Base-by-base conservation (phyloP, 2,113 vertebrate genomes). In the Corvus cornix region DNA sequence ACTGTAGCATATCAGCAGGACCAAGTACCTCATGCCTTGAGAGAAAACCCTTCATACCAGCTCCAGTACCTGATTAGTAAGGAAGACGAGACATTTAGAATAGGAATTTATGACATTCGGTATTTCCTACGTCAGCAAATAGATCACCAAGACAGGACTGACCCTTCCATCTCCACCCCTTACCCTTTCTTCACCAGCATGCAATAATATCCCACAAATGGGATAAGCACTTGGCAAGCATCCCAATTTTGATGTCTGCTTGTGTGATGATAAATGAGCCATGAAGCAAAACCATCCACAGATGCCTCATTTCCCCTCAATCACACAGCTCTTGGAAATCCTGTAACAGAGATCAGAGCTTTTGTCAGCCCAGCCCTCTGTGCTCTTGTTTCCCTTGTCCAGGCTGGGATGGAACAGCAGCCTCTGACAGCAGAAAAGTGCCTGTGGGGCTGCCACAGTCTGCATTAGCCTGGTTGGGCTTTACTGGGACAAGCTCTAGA, bases 31-130 rank as follows among this genome's bases (percentile, higher is more conserved):
- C 89, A 93, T 73, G 90, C 95, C 96, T 97, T 84, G 93, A 96
- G 78, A 94, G 94, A 96, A 94, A 96, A 95, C 87, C 75, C 93
- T 97, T 99, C 98, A 99, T 96, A 99, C 99, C 64, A 99, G 98
- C 97, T 99, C 99, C 87, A 99, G 98, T 96, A 99, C 99, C 99
- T 99, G 96, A 67, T 91, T 53, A 77, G 52, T 41, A 93, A 70
- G 90, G 78, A 93, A 87, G 73, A 96, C 0, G 3, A 92, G 92
- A 90, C 28, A 83, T 79, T 95, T 89, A 97, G 80, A 88, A 80
- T 3, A 74, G 63, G 18, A 86, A 76, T 84, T 84, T 62, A 80
- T 77, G 49, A 87, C 43, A 66, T 84, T 93, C 49, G 56, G 73
- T 73, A 94, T 63, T 80, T 92, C 56, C 86, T 78, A 73, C 14